Base-by-base conservation (phyloP, 2,888 invertebrate species). In the Brachynemurus nebulosus region DNA sequence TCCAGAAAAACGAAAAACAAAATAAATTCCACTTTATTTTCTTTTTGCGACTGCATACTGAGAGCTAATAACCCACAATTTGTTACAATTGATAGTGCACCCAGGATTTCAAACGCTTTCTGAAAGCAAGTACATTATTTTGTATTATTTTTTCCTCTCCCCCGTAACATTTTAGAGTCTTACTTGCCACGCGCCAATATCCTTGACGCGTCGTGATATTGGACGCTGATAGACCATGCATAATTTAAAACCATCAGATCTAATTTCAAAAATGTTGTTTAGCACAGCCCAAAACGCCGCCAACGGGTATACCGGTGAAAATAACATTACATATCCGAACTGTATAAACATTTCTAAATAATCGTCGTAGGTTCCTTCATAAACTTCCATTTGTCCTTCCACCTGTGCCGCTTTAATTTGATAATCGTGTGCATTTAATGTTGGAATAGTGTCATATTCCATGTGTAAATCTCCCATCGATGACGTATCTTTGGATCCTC, bases 131-230 rank as follows among this genome's bases (percentile, higher is more conserved):
- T 9, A 45, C 11, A 14, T 35, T 35, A 12, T 12, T 2, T 2
- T 12, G 3, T 12, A n/a, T n/a, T n/a, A n/a, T n/a, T n/a, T n/a
- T n/a, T n/a, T n/a, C n/a, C n/a, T n/a, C n/a, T n/a, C n/a, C n/a
- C n/a, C n/a, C n/a, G n/a, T n/a, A n/a, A n/a, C n/a, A n/a, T n/a
- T n/a, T n/a, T n/a, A n/a, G n/a, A n/a, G n/a, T n/a, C 63, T 63
- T 52, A 80, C 76, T 71, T 81, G 80, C 83, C 84, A 84, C 19
- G 81, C 82, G n/a, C 83, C 79, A 50, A 77, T 80, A 55, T 78
- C 76, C 55, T 77, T 77, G 12, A 79, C 76, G 43, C 74, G 69
- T 47, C 75, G 69, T 1, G 74, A 70, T 58, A 78, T 74, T 0
- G 85, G 83, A 27, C 83, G 65, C 56, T 78, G 77, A 55, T 71